phyloP scores from a whole-genome alignment of 2,888 invertebrate species.

The Agonopterix arenella region DNA sequence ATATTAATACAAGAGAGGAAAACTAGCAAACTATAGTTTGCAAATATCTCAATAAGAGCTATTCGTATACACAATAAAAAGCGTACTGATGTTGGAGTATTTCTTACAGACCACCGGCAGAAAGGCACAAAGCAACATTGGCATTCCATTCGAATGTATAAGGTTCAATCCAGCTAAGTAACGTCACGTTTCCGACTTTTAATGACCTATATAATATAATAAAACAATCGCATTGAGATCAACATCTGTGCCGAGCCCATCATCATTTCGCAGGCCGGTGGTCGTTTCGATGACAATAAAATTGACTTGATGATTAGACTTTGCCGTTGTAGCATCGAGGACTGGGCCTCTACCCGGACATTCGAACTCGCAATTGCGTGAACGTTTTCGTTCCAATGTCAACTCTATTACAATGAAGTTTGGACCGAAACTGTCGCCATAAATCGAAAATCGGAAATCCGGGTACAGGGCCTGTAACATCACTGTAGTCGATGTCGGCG shows the following conservation, averaged over 20 bases:
- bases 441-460: no score
- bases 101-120: conserved; percentile 46
- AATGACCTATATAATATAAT: conserved; percentile 13
- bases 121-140: conserved; percentile 67
- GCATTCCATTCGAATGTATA: conserved; percentile 40
- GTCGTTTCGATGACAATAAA: conserved; percentile 34
- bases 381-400: no score
- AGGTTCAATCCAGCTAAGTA: conserved; percentile 33
- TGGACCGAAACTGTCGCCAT: no score
- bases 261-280: conserved; percentile 49
- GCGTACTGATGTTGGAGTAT: conserved; percentile 35
- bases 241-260: conserved; percentile 55
- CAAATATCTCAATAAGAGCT: conserved; percentile 30
- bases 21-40: conserved; percentile 47
- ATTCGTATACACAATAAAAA: conserved; percentile 34
- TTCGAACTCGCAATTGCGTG: no score
- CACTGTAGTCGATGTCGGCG: conserved; percentile 2
- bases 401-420: no score
- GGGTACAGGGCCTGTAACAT: no score
- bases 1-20: conserved; percentile 39
- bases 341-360: no score
- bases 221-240: conserved; percentile 37
- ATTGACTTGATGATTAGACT: conserved; percentile 29
- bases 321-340: neutral
- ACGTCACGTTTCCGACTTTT: conserved; percentile 18